Conservation (phyloP, 2,888 invertebrate genomes). For the Junonia oenone region DNA sequence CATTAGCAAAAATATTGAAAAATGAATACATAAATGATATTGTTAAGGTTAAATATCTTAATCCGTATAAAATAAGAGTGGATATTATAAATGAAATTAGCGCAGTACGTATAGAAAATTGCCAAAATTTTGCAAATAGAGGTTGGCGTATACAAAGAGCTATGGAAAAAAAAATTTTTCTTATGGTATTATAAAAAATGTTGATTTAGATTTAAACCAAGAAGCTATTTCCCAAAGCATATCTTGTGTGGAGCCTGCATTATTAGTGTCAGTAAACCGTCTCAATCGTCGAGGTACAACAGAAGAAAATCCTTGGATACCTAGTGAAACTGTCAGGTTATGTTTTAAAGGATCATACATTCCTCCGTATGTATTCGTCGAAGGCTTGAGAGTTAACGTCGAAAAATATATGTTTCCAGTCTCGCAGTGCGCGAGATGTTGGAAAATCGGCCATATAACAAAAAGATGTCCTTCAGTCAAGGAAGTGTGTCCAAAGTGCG, state of each 20-base stretch:
- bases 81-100: background rate
- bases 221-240: background rate
- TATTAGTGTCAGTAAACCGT: background rate
- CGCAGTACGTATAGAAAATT: background rate
- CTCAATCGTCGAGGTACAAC: background rate
- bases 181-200: background rate
- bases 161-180: background rate
- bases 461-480: constrained; percentile 22
- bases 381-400: background rate
- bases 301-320: background rate
- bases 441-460: constrained; percentile 19
- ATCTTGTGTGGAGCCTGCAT: background rate
- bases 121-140: background rate
- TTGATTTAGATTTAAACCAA: background rate
- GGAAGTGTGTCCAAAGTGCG: constrained; percentile 25
- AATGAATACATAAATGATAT: background rate
- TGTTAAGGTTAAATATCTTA: background rate
- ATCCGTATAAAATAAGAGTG: background rate
- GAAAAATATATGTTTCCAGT: background rate
- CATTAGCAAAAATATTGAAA: background rate
- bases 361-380: background rate
- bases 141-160: background rate
- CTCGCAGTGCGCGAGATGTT: background rate
- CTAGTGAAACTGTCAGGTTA: background rate
- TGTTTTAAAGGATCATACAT: background rate